These are phyloP conservation scores for Halictus quadricinctus DNA, from an alignment of 2,888 invertebrate genomes.

Conservation along the genomic window DNA sequence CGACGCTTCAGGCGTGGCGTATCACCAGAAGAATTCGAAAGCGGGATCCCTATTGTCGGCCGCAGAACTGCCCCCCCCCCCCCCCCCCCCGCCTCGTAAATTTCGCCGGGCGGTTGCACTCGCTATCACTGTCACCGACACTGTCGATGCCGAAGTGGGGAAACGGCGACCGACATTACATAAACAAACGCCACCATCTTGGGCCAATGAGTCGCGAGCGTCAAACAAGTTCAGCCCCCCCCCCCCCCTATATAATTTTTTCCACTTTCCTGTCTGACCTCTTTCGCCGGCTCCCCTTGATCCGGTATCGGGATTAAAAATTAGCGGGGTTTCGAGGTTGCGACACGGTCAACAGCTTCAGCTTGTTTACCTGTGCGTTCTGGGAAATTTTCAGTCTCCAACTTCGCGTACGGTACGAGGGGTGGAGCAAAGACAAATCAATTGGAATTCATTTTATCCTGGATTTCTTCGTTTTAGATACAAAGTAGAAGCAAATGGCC, in stretches of 20 bases:
- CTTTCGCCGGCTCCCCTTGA: neutral
- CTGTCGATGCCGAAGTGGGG: constrained; percentile 15
- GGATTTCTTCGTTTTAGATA: neutral
- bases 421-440: neutral
- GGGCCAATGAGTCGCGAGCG: neutral
- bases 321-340: constrained; percentile 9
- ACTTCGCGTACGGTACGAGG: neutral
- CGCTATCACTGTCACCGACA: constrained; percentile 63
- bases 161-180: neutral
- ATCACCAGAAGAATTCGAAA: constrained; percentile 19
- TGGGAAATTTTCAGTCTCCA: neutral
- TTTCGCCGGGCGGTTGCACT: constrained; percentile 30
- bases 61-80: neutral
- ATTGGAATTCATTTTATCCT: neutral
- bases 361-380: neutral
- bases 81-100: constrained; percentile 45
- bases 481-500: neutral
- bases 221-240: constrained; percentile 16
- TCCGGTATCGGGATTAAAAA: constrained; percentile 33
- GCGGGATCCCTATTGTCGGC: constrained; percentile 14
- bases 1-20: constrained; percentile 4
- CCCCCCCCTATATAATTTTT: constrained; percentile 41
- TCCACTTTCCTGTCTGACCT: constrained; percentile 20
- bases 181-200: constrained; percentile 41
- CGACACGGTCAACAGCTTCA: neutral